These are phyloP conservation scores for Lamellibrachia columna DNA, from an alignment of 2,888 invertebrate genomes.

Conservation along the genomic window DNA sequence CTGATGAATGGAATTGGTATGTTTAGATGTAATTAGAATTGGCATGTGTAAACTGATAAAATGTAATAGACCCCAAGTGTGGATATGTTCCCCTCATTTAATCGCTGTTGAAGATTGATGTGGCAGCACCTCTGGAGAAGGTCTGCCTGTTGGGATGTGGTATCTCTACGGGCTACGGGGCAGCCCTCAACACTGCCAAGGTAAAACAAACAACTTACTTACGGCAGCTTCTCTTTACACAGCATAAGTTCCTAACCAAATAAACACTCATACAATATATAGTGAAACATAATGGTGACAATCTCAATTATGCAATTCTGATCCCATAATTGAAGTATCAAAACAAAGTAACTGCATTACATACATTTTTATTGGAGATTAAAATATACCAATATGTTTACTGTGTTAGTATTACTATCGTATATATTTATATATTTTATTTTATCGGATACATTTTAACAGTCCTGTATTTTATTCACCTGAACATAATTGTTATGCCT, in stretches of 20 bases:
- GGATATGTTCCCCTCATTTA: not conserved
- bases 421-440: no score
- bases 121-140: slow-evolving; percentile 59
- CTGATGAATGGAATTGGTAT: no score
- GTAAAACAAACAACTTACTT: slow-evolving; percentile 38
- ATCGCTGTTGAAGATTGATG: slow-evolving; percentile 50
- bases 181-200: slow-evolving; percentile 64
- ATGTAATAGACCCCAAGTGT: no score
- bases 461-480: no score
- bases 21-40: no score
- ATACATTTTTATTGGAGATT: not conserved
- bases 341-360: not conserved
- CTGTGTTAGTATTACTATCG: no score
- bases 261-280: not conserved
- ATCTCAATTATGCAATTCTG: not conserved
- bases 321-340: not conserved
- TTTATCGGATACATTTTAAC: no score
- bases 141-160: slow-evolving; percentile 67
- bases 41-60: no score
- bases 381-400: not conserved
- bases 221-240: not conserved
- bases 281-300: not conserved
- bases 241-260: slow-evolving; percentile 17
- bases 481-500: no score
- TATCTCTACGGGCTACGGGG: slow-evolving; percentile 74